A percentile compares a stretch with the other conserved stretches of the same genome.
Evolutionary conservation across 2,888 invertebrate species (phyloP).

Genomic region (Drosophila longiperda): DNA sequence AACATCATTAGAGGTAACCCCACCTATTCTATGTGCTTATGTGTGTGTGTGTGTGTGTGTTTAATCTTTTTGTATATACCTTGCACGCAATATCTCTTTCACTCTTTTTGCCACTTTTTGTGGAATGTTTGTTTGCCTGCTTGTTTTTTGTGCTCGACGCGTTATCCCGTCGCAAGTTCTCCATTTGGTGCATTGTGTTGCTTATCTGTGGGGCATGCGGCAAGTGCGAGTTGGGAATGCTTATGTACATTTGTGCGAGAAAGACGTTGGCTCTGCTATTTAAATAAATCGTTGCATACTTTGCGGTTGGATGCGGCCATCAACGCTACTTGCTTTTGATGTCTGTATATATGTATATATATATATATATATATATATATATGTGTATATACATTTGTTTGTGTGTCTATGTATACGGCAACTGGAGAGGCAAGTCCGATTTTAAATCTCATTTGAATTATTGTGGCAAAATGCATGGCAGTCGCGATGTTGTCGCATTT

Average conservation of each 20-base stretch:
- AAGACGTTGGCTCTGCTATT: constrained; percentile 66
- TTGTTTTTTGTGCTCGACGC: constrained; percentile 39
- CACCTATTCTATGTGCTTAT: constrained; percentile 4
- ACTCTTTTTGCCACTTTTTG: not conserved
- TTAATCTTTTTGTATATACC: not conserved
- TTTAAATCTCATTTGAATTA: constrained; percentile 84
- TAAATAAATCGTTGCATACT: constrained; percentile 83
- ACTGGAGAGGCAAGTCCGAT: constrained; percentile 34
- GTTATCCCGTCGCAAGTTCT: constrained; percentile 57
- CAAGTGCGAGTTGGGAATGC: constrained; percentile 19
- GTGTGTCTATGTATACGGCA: constrained; percentile 2
- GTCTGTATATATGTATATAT: constrained; percentile 3
- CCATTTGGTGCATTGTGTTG: constrained; percentile 68
- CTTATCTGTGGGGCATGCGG: constrained; percentile 47
- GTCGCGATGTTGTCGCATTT: constrained; percentile 61
- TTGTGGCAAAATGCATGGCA: constrained; percentile 78
- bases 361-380: not conserved
- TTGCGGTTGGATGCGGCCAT: constrained; percentile 73
- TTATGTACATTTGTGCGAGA: constrained; percentile 60
- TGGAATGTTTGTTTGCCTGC: constrained; percentile 56
- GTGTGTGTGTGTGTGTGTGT: constrained; percentile 2
- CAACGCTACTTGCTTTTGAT: constrained; percentile 44
- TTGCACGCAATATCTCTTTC: not conserved
- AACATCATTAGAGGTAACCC: constrained; percentile 57
- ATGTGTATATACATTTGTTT: constrained; percentile 4